Conservation (phyloP, 2,888 invertebrate species). For the Sepiola atlantica region DNA sequence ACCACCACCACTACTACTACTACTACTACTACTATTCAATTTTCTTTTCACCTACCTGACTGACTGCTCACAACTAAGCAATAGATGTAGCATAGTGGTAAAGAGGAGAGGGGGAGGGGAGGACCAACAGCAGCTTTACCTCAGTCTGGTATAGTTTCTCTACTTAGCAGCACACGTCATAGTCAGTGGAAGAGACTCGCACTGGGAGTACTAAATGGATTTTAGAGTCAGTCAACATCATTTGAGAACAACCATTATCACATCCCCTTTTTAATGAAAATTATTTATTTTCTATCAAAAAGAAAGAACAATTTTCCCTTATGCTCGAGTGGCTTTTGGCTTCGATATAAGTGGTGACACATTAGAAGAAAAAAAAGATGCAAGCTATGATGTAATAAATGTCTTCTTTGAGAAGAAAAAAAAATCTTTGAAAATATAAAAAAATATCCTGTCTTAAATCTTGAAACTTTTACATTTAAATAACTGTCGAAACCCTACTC, state of each 20-base stretch:
- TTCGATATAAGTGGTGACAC: background rate
- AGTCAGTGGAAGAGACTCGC: background rate
- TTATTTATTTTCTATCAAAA: background rate
- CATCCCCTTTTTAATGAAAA: background rate
- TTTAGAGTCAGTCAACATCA: background rate
- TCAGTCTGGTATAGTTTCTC: conserved; percentile 20
- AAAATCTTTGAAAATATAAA: background rate
- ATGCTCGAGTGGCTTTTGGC: background rate
- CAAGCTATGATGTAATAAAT: background rate
- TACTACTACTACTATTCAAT: background rate
- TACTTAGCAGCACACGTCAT: background rate
- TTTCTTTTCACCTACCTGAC: conserved; percentile 32
- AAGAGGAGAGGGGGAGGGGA: background rate
- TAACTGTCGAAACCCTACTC: too few species aligned
- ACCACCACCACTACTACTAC: background rate
- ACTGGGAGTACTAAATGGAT: background rate
- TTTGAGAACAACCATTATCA: background rate
- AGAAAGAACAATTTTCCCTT: background rate
- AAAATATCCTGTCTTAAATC: background rate
- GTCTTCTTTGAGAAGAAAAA: too few species aligned
- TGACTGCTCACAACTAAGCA: background rate
- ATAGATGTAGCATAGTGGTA: background rate
- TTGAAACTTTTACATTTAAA: background rate
- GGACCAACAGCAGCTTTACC: background rate
- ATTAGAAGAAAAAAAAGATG: too few species aligned